A percentile compares a stretch with the other conserved stretches of the same genome.
Conservation (phyloP, 2,113 vertebrate genomes). For the Apeltes quadracus region DNA sequence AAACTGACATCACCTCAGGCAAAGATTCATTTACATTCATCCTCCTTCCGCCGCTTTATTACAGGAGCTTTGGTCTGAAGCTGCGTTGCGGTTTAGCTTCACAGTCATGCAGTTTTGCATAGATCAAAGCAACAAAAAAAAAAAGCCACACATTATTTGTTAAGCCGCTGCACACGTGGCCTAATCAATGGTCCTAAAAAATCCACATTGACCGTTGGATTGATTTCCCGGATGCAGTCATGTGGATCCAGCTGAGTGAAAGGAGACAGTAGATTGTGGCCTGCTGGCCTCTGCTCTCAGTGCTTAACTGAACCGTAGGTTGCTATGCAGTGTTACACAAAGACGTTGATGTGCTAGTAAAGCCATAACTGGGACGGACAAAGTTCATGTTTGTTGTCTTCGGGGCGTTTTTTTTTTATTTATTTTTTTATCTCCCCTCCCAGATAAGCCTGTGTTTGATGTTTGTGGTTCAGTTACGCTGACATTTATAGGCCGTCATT, state of each 20-base stretch:
- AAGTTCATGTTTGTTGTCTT: constrained; percentile 58
- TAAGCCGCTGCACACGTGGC: constrained; percentile 19
- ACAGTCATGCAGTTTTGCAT: constrained; percentile 3
- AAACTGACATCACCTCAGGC: constrained; percentile 34
- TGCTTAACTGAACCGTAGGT: constrained; percentile 56
- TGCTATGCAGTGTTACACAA: constrained; percentile 26
- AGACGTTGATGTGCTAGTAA: constrained; percentile 36
- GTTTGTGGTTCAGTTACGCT: background rate
- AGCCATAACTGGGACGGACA: constrained; percentile 40
- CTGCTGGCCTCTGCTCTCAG: constrained; percentile 40
- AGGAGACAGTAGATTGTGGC: constrained; percentile 44
- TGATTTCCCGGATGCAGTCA: constrained; percentile 53
- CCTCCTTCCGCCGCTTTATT: constrained; percentile 22
- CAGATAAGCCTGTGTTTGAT: constrained; percentile 27
- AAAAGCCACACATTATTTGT: constrained; percentile 32
- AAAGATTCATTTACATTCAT: constrained; percentile 23
- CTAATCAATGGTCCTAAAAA: constrained; percentile 68
- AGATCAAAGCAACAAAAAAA: constrained; percentile 4
- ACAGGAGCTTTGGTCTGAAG: constrained; percentile 19
- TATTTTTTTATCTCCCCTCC: background rate
- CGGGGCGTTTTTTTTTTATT: background rate
- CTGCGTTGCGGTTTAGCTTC: background rate
- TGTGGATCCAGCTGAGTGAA: constrained; percentile 73
- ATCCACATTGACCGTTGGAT: constrained; percentile 57
- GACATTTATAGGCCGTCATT: constrained; percentile 3